Percentiles rank a stretch among this genome's conserved stretches.
These are phyloP conservation scores for Pedicia rivosa DNA, from an alignment of 2,888 invertebrate genomes.

Conservation along the genomic window DNA sequence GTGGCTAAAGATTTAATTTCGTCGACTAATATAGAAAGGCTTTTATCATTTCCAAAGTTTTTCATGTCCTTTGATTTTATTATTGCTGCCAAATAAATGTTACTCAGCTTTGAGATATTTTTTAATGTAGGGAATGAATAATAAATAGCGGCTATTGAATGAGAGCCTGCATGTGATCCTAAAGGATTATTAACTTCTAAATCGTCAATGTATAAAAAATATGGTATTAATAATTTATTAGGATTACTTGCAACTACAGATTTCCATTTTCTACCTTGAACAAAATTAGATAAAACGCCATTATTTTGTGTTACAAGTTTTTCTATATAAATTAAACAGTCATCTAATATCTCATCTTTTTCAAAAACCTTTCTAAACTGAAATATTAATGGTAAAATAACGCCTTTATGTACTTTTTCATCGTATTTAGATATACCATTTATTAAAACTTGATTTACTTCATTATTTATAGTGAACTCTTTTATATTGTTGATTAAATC, in stretches of 20 bases:
- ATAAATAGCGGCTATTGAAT: slow-evolving; percentile 1
- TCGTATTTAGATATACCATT: not conserved
- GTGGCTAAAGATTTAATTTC: not conserved
- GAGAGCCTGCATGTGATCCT: not conserved
- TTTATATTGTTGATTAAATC: not conserved
- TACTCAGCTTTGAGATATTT: not conserved
- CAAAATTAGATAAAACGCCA: not conserved
- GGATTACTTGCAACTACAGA: not conserved
- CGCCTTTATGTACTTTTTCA: not conserved
- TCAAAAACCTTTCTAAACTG: slow-evolving; percentile 2
- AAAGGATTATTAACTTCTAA: slow-evolving; percentile 1
- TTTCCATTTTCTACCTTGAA: not conserved
- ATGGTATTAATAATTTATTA: not conserved
- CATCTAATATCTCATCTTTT: not conserved
- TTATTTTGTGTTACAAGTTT: not conserved
- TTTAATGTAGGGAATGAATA: not conserved
- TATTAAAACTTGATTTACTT: not conserved
- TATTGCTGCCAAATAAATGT: not conserved
- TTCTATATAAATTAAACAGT: not conserved
- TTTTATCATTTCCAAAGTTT: slow-evolving; percentile 3
- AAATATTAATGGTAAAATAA: slow-evolving; percentile 3
- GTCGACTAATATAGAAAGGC: not conserved
- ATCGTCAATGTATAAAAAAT: slow-evolving; percentile 1
- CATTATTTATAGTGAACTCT: not conserved
- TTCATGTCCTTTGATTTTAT: not conserved